Evolutionary conservation across 1,140 invertebrate genomes (phyloP), one percentile per base, ranked within the genome.

Genomic region (Dendrolimus kikuchii): DNA sequence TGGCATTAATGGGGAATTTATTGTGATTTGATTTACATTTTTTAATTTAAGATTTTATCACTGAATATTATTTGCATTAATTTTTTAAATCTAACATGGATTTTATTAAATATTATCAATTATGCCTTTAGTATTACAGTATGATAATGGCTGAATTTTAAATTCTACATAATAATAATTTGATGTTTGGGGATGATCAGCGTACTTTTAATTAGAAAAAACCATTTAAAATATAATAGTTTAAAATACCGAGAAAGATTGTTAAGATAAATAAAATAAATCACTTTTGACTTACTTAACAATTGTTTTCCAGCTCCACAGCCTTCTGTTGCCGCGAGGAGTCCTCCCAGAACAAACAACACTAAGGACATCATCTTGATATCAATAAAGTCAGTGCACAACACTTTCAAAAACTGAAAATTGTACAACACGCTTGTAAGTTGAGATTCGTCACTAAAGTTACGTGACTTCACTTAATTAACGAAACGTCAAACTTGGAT

Each of bases 381-480:
- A 10, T 47, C 53, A 64, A 64, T 56, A 69, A 71, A 64, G 63
- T 71, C 68, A 60, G 64, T 76, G 74, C 81, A 85, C 81, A 74
- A 38, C 78, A 79, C 83, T 79, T 81, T 69, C 64, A 44, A 55
- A 77, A 82, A 75, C 23, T 23, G 77, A 66, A 71, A 81, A 71
- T 69, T 62, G 37, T 64, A 66, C 68, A 68, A 62, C 76, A 77
- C 75, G 66, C 23, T 23, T 56, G 53, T 59, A 62, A 72, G 65
- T 77, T 81, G 81, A 70, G 79, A 85, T 80, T 85, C 81, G 81
- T 76, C 83, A 85, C 80, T 81, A 85, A 80, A 78, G 70, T 51
- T 45, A 45, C 54, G 44, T 60, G 49, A 51, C 62, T 71, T 83
- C 81, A 83, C 73, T 77, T 81, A 60, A 77, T 85, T 85, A 83